Conservation (phyloP, 1,140 invertebrate species). For the Drosophila sechellia region DNA sequence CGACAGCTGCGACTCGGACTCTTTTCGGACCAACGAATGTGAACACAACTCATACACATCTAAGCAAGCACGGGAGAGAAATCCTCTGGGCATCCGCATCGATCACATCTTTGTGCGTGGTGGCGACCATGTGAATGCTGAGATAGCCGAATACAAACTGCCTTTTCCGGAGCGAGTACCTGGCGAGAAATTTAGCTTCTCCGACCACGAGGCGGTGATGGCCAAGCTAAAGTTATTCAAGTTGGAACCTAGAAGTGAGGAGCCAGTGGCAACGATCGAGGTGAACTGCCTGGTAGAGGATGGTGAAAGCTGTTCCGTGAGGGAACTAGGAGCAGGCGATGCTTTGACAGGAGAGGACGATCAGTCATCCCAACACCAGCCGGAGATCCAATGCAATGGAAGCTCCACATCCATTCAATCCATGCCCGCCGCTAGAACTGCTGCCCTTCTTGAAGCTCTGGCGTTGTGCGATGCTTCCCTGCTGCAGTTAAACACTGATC, state of each 20-base stretch:
- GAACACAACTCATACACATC: constrained; percentile 93
- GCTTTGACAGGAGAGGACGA: constrained; percentile 3
- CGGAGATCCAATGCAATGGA: constrained; percentile 4
- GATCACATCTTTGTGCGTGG: constrained; percentile 94
- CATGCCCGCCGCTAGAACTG: constrained; percentile 55
- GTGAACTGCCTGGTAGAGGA: constrained; percentile 20
- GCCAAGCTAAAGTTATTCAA: constrained; percentile 85
- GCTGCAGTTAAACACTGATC: constrained; percentile 86
- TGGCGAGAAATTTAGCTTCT: constrained; percentile 90
- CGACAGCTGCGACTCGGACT: constrained; percentile 85
- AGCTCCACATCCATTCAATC: constrained; percentile 7
- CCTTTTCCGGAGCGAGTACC: constrained; percentile 91
- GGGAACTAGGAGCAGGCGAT: constrained; percentile 18
- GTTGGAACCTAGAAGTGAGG: constrained; percentile 7
- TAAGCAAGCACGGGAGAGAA: constrained; percentile 85
- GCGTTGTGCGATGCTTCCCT: constrained; percentile 87
- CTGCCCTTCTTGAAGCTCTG: constrained; percentile 87
- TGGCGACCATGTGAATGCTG: constrained; percentile 85
- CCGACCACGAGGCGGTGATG: constrained; percentile 96
- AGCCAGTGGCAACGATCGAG: constrained; percentile 32
- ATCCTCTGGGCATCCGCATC: constrained; percentile 93
- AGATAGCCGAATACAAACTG: constrained; percentile 87
- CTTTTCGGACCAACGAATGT: constrained; percentile 91
- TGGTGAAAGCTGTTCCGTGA: constrained; percentile 3
- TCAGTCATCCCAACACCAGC: background rate